Base-by-base conservation (phyloP, 2,888 invertebrate genomes). In the Trissolcus brochymenae region DNA sequence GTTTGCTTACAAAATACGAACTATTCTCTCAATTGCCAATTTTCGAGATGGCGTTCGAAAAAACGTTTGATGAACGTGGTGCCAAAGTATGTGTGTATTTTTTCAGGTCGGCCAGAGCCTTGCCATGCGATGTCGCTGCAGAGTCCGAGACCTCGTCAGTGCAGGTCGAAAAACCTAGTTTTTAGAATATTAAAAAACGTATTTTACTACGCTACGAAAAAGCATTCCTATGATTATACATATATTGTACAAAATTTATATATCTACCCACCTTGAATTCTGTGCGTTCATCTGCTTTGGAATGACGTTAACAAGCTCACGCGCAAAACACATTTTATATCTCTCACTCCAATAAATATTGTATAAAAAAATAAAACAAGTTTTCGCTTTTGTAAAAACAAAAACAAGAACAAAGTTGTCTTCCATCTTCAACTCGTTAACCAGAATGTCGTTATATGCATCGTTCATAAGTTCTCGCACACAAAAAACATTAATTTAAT, bases 101-200 rank as follows among this genome's bases (percentile, higher is more conserved):
- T 89, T 84, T 57, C 82, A 89, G 89, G 86, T 89, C 84, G 86
- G 86, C 86, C 87, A 86, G 84, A 82, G 81, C 86, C 87, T 86
- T 88, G 87, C 86, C 88, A 89, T 88, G 88, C 88, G 88, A 89
- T 89, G 89, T 88, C 88, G 87, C 84, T 87, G 88, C 89, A 85
- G 88, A 89, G 87, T 83, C 93, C 93, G 90, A 92, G 93, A 90
- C 93, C 94, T 90, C 94, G 94, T 90, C 94, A 94, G 90, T 94
- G 94, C 94, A 94, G 94, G 94, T 94, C 93, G 88, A 87, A 86
- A 82, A 78, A 82, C 59, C 80, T 82, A 82, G 70, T 76, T 73
- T 76, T 60, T 82, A 76, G 80, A 76, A 80, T 77, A 82, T 80
- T 81, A 64, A 81, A 81, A 76, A 81, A 80, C 54, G 79, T 73